These are phyloP conservation scores for Labrus mixtus DNA, from an alignment of 2,113 vertebrate species.

Conservation along the genomic window DNA sequence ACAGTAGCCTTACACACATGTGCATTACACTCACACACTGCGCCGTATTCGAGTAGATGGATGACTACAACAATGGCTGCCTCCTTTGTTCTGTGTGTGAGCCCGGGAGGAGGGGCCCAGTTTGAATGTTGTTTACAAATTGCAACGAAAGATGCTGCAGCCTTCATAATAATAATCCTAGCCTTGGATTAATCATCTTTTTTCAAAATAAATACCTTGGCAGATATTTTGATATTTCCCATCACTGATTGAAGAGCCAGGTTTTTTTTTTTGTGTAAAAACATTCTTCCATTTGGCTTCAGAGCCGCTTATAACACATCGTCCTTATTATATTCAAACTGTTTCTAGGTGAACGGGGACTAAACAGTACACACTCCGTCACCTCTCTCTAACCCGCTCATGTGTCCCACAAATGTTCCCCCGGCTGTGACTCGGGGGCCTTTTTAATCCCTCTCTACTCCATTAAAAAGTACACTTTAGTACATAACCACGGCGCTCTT, in stretches of 20 bases:
- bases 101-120: no score
- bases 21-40: no score
- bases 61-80: no score
- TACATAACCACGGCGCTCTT: conserved; percentile 79
- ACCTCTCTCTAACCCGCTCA: conserved; percentile 51
- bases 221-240: not conserved
- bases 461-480: conserved; percentile 82
- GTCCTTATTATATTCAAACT: not conserved
- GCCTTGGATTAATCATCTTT: conserved; percentile 1
- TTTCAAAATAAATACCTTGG: conserved; percentile 14
- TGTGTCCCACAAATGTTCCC: conserved; percentile 79
- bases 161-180: no score
- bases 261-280: not conserved
- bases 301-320: conserved; percentile 19
- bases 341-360: conserved; percentile 12
- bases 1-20: no score
- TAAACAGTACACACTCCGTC: conserved; percentile 24
- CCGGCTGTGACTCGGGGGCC: conserved; percentile 39
- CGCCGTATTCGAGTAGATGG: no score
- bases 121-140: no score
- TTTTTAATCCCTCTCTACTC: conserved; percentile 76
- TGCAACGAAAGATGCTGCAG: no score
- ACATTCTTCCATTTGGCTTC: conserved; percentile 8
- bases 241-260: conserved; percentile 26
- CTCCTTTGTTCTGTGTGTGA: no score